Conservation (phyloP, 2,113 vertebrate species). For the Ochotona curzoniae region DNA sequence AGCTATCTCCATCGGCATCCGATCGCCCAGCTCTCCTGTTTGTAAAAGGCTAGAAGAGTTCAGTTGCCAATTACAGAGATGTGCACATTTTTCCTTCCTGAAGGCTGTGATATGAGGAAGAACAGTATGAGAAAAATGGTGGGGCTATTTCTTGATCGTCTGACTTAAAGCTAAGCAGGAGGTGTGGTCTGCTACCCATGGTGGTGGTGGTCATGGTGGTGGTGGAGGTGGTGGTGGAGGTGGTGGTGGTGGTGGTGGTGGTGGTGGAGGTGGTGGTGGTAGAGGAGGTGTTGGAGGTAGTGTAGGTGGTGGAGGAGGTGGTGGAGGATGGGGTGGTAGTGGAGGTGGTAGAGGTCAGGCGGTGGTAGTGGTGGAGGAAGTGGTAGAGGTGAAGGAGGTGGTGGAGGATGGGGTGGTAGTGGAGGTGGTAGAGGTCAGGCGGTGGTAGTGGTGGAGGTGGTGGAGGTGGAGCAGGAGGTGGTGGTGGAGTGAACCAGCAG, state of each 20-base stretch:
- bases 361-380: too few species aligned
- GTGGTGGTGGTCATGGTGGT: too few species aligned
- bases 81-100: background rate
- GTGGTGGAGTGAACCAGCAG: too few species aligned
- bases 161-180: background rate
- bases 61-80: background rate
- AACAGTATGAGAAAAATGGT: background rate
- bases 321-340: too few species aligned
- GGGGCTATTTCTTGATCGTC: background rate
- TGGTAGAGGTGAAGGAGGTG: too few species aligned
- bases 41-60: background rate
- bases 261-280: too few species aligned
- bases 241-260: background rate
- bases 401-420: too few species aligned
- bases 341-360: too few species aligned
- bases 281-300: too few species aligned
- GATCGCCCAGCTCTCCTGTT: background rate
- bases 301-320: too few species aligned
- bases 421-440: fast-evolving
- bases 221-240: background rate
- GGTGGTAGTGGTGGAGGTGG: too few species aligned
- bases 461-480: too few species aligned
- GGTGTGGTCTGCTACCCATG: background rate
- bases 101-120: background rate
- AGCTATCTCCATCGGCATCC: background rate